These are phyloP conservation scores for Orthonyx spaldingii DNA, from an alignment of 2,113 vertebrate species.

Conservation along the genomic window DNA sequence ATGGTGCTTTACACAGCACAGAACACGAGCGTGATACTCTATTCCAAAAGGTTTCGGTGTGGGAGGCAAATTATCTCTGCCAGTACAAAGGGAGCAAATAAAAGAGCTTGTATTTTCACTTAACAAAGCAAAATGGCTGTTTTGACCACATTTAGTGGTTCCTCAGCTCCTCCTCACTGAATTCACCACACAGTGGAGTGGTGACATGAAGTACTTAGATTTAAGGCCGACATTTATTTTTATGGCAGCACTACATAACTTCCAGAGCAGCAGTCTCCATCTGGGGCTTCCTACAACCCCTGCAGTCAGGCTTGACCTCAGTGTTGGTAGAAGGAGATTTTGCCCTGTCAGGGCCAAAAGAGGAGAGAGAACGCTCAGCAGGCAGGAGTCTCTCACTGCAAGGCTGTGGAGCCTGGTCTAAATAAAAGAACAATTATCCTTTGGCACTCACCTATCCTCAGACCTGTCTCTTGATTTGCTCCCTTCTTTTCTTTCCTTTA, in stretches of 20 bases:
- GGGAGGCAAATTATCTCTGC: constrained; percentile 18
- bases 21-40: background rate
- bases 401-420: background rate
- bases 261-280: background rate
- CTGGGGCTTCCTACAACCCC: background rate
- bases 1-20: background rate
- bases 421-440: background rate
- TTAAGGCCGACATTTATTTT: background rate
- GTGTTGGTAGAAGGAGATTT: background rate
- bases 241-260: background rate
- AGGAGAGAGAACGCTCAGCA: background rate
- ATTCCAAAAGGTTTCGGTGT: background rate
- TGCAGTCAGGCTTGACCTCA: background rate
- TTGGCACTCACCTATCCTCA: background rate
- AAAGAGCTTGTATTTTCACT: background rate
- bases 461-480: background rate
- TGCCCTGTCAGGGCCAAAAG: background rate
- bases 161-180: background rate
- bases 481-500: background rate
- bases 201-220: background rate
- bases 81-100: constrained; percentile 19
- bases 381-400: background rate
- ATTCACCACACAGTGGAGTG: background rate
- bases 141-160: background rate
- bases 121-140: background rate